Conservation (phyloP, 1,140 invertebrate species). For the Ceratina calcarata region DNA sequence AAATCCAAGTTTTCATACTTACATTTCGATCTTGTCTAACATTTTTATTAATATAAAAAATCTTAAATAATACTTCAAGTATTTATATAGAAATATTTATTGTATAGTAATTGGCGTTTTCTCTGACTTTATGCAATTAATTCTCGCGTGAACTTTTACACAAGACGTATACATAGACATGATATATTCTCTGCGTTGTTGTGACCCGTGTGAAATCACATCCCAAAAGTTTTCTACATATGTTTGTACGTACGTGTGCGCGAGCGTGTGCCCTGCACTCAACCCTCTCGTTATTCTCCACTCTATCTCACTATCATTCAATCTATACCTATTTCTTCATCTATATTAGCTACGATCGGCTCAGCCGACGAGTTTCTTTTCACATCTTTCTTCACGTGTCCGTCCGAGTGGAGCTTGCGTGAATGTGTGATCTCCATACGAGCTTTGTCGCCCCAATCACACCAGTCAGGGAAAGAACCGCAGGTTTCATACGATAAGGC, state of each 20-base stretch:
- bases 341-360: slow-evolving; percentile 39
- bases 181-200: slow-evolving; percentile 85
- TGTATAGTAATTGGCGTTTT: too few relatives aligned
- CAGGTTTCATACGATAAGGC: too few relatives aligned
- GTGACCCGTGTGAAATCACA: slow-evolving; percentile 86
- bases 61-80: background rate
- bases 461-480: too few relatives aligned
- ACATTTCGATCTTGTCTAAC: background rate
- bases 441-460: slow-evolving; percentile 44
- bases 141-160: slow-evolving; percentile 24
- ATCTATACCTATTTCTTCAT: slow-evolving; percentile 48
- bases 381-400: slow-evolving; percentile 70
- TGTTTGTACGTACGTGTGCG: slow-evolving; percentile 80
- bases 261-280: slow-evolving; percentile 79
- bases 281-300: slow-evolving; percentile 50
- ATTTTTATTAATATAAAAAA: background rate
- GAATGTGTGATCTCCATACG: slow-evolving; percentile 74
- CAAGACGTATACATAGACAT: slow-evolving; percentile 68
- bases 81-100: too few relatives aligned
- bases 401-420: slow-evolving; percentile 75
- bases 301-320: slow-evolving; percentile 74
- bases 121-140: too few relatives aligned
- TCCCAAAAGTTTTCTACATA: slow-evolving; percentile 81
- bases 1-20: too few relatives aligned
- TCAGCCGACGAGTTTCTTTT: slow-evolving; percentile 55